A percentile compares a stretch with the other conserved stretches of the same genome.
These are phyloP conservation scores for Arvicanthis niloticus DNA, from an alignment of 2,113 vertebrate species.

Conservation along the genomic window DNA sequence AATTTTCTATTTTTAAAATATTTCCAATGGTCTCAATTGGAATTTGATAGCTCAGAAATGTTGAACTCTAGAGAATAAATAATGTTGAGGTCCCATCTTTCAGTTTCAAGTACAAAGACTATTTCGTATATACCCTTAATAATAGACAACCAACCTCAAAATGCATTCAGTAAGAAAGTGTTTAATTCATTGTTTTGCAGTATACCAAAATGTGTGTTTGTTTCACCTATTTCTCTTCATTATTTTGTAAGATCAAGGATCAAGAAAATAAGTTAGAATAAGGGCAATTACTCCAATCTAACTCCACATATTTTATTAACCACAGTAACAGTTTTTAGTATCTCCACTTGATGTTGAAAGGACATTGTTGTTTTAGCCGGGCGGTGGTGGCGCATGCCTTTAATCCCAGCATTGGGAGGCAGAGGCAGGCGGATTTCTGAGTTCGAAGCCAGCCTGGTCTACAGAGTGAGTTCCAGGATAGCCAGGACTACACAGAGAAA, in stretches of 20 bases:
- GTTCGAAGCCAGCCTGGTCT: too few relatives aligned
- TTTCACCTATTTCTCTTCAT: neutral
- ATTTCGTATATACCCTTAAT: constrained; percentile 17
- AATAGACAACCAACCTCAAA: neutral
- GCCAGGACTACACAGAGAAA: too few relatives aligned
- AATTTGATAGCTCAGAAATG: constrained; percentile 35
- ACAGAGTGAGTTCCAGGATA: too few relatives aligned
- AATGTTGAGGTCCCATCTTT: constrained; percentile 16
- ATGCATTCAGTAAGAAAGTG: neutral
- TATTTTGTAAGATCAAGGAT: neutral
- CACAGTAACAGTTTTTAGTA: neutral
- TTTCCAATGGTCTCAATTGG: constrained; percentile 24
- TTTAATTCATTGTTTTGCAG: constrained; percentile 4
- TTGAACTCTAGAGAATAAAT: constrained; percentile 56
- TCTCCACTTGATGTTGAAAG: neutral
- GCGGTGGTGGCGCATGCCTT: too few relatives aligned
- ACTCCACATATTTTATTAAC: neutral
- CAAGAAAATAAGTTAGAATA: neutral
- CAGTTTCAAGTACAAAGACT: neutral
- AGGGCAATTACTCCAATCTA: neutral
- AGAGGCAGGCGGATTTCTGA: too few relatives aligned
- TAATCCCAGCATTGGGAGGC: too few relatives aligned
- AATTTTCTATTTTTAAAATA: constrained; percentile 53
- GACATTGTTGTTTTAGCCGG: neutral
- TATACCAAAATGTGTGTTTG: neutral